Evolutionary conservation across 2,797 vertebrate species (phyloP), one percentile per base, ranked within the genome.

Genomic region (Sebastes ruberrimus): DNA sequence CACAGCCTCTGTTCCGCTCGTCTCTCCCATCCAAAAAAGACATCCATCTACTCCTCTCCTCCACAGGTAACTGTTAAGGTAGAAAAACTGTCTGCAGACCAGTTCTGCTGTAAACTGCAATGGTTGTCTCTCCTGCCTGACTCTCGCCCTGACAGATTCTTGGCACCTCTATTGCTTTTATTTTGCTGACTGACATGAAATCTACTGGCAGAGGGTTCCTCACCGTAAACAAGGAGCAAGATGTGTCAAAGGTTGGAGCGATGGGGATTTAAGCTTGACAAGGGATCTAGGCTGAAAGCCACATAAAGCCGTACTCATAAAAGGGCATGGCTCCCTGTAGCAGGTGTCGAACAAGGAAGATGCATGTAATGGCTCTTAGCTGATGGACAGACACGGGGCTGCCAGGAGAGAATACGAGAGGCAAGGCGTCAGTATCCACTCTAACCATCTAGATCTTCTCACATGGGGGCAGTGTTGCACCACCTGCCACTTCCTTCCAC

Each of bases 401-500:
- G 78, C 55, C 68, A 55, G 55, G 57, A 66, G 74, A 70, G 70
- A 69, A 60, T 25, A 27, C 27, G 33, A 71, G 22, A 38, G 69
- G 33, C 35, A 0, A 14, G 62, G 67, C 27, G 49, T 9, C 16
- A 28, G 25, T 16, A 42, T 59, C n/a, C 66, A 14, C 22, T 23
- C 28, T 10, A 68, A 76, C 7, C 25, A 11, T 77, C 59, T 14
- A 18, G 27, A 56, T 74, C 27, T 67, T 7, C 75, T 91, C 94
- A 95, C 95, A 94, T 79, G 95, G 94, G 94, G 95, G 95, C 94
- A 94, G 90, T 96, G 87, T 96, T 96, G 93, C 86, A 92, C 94
- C 85, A 90, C 84, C 85, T 86, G 82, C 72, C 60, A 64, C 49
- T 38, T 23, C 46, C 35, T 69, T 82, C 46, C 68, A 60, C 71